phyloP scores from a whole-genome alignment of 2,797 vertebrate species.

The Tragelaphus eurycerus region DNA sequence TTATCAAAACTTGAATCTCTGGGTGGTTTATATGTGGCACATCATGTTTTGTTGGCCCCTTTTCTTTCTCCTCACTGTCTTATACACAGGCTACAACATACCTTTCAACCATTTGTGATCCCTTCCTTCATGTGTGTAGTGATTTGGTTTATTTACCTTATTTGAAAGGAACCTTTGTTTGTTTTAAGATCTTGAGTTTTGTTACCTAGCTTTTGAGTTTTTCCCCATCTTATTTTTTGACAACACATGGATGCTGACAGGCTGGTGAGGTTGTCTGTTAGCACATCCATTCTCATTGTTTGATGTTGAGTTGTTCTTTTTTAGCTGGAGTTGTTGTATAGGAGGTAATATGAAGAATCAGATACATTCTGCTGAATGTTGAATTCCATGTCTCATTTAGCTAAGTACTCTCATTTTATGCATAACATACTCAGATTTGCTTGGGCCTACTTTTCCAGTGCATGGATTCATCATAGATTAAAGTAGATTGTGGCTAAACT shows the following conservation, averaged over 20 bases:
- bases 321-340: neutral
- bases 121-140: neutral
- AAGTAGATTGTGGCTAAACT: neutral
- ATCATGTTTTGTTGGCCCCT: neutral
- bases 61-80: neutral
- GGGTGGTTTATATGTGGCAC: neutral
- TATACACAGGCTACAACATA: neutral
- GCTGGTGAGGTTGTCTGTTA: neutral
- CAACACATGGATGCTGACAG: neutral
- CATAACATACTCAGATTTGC: neutral
- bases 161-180: slow-evolving; percentile 6
- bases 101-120: neutral
- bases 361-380: neutral
- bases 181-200: neutral
- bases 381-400: neutral
- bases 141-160: neutral
- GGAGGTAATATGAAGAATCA: neutral
- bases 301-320: neutral
- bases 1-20: neutral
- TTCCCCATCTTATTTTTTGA: neutral
- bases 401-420: neutral
- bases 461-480: neutral
- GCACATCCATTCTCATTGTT: neutral
- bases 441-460: neutral
- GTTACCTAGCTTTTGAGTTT: neutral